Base-by-base conservation (phyloP, 2,113 vertebrate species). In the Heterotis niloticus region DNA sequence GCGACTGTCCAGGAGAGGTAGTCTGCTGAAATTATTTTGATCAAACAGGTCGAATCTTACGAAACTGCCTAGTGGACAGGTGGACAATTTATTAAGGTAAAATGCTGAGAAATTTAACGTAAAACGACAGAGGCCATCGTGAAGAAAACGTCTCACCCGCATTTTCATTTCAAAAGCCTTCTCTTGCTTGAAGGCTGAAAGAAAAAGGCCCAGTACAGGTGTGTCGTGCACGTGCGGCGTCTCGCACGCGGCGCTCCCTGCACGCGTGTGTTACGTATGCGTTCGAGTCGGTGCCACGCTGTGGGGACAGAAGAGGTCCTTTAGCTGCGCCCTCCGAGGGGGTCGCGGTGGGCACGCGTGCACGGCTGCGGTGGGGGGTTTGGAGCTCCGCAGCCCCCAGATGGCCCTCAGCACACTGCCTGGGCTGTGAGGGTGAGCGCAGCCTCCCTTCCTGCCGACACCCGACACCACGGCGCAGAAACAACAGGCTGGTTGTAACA, bases 401-500 rank as follows among this genome's bases (percentile, higher is more conserved):
- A n/a, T 26, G 0, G 4, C 54, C 14, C 51, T n/a, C 24, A 74
- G 54, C 71, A 74, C 54, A 74, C 52, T 74, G 18, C 20, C n/a
- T 16, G 13, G 54, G 52, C 71, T 74, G 54, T 74, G 14, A 57
- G 71, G 57, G 0, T 13, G 71, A 16, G 54, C 54, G n/a, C 71
- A 14, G 13, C 34, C 54, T 51, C 28, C 23, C 71, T 74, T 74
- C 71, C 71, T 74, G 71, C 71, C 7, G 71, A 74, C 54, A 74
- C 71, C 14, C 16, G 52, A 74, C n/a, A 74, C 71, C 17, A 52
- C 71, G 14, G 23, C 12, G 1, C 11, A 1, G 52, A 56, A 74
- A 74, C 71, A 74, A 74, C 71, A 57, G 71, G 54, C 71, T 10
- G 24, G 54, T 74, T 74, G 71, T 74, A 51, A 74, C 71, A 74